These are phyloP conservation scores for Drosophila subpulchrella DNA, from an alignment of 1,140 invertebrate genomes.

Conservation along the genomic window DNA sequence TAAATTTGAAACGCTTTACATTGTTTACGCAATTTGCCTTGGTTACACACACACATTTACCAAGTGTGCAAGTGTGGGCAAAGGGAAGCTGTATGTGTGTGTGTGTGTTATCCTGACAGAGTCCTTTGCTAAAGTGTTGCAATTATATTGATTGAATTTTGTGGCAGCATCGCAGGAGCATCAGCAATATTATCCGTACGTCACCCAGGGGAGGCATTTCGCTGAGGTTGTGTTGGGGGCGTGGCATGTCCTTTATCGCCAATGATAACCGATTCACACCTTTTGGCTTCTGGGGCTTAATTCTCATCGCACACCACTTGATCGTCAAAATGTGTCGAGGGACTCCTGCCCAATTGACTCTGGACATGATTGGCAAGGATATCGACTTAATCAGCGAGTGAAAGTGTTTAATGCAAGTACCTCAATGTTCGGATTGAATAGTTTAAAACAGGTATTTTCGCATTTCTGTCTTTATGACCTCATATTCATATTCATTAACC, in stretches of 20 bases:
- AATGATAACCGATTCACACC: constrained; percentile 44
- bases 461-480: neutral
- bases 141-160: constrained; percentile 82
- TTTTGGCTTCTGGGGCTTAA: constrained; percentile 28
- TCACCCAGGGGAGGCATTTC: constrained; percentile 38
- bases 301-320: constrained; percentile 6
- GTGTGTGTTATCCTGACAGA: constrained; percentile 15
- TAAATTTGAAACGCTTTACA: constrained; percentile 77
- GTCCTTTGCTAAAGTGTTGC: constrained; percentile 75
- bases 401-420: neutral
- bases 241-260: constrained; percentile 22
- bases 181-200: constrained; percentile 40
- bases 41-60: constrained; percentile 54
- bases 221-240: constrained; percentile 22
- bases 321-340: neutral
- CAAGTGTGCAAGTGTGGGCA: neutral
- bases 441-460: no score
- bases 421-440: neutral
- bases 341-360: constrained; percentile 7
- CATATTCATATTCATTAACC: neutral
- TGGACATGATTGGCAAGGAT: neutral
- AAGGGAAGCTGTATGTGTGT: neutral
- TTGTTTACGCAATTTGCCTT: constrained; percentile 76
- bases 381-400: constrained; percentile 10
- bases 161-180: constrained; percentile 30